These are phyloP conservation scores for Falco biarmicus DNA, from an alignment of 2,797 vertebrate genomes.

Conservation along the genomic window DNA sequence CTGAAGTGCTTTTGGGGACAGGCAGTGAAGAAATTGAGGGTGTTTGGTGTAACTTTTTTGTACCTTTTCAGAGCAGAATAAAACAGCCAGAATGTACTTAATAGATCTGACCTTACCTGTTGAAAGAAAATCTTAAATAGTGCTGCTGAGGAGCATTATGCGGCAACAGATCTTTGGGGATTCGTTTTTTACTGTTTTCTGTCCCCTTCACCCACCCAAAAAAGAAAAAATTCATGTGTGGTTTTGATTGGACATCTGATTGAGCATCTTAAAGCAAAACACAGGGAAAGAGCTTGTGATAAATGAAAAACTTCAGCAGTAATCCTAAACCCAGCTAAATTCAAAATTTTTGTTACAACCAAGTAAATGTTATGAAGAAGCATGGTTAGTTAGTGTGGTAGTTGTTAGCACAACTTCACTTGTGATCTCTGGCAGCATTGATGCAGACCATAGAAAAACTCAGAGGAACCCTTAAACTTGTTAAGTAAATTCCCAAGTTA, in stretches of 20 bases:
- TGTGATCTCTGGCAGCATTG: neutral
- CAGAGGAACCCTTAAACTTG: neutral
- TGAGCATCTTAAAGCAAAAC: neutral
- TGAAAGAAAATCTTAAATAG: neutral
- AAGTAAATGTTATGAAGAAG: neutral
- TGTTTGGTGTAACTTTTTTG: neutral
- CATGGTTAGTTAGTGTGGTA: neutral
- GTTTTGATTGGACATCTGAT: neutral
- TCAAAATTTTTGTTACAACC: neutral
- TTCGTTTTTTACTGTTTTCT: neutral
- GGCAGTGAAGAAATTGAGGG: neutral
- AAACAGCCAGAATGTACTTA: neutral
- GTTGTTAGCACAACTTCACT: neutral
- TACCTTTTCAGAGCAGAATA: neutral
- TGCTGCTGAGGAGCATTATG: neutral
- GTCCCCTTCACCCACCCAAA: neutral
- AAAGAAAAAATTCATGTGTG: neutral
- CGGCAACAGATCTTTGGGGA: neutral
- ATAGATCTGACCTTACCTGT: neutral
- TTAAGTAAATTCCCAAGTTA: neutral
- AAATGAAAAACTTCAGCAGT: neutral
- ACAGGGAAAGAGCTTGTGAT: neutral
- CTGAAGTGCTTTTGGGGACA: neutral
- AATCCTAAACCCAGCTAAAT: neutral
- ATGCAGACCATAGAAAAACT: neutral